Base-by-base conservation (phyloP, 1,140 invertebrate species). In the Drosophila leontia region DNA sequence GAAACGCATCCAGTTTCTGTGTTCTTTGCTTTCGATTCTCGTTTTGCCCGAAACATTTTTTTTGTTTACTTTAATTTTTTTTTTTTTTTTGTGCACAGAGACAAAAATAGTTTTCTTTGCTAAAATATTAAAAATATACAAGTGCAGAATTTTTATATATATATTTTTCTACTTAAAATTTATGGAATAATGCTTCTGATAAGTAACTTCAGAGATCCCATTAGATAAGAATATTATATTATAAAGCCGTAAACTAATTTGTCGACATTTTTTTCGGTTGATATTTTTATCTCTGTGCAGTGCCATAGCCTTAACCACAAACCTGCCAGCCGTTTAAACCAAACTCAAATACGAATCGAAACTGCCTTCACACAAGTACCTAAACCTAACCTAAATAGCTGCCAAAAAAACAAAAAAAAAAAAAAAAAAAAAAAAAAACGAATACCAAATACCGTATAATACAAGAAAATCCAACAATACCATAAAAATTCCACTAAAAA, bases 231-330 rank as follows among this genome's bases (percentile, higher is more conserved):
- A 19, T 35, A 2, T 17, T 8, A 51, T 12, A 17, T 35, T 4
- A 12, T 32, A 23, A 34, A 12, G 13, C 32, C 17, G 7, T 23
- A 23, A 55, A 55, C 2, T 32, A n/a, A 50, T 4, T 41, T 34
- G 23, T 23, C 11, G 12, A 13, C 0, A 12, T n/a, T 32, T 53
- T 53, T 23, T 23, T 26, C 29, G 29, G 29, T 19, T 44, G 0
- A 9, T 48, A 26, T 57, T 47, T 79, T 51, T 51, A 23, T 59
- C 42, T 71, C 59, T 63, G 80, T 88, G 64, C 84, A 87, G 84
- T 88, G 84, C 84, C 84, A 87, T 88, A 86, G 67, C 81, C 82
- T 76, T 83, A 75, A 79, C 69, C 69, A 75, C 62, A 67, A 63
- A 63, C 64, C 76, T 78, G 71, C 60, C 60, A 61, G 37, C 78